A percentile compares a stretch with the other conserved stretches of the same genome.
These are phyloP conservation scores for Actinopyga echinites DNA, from an alignment of 53 echinoderm and acorn worm species.

Conservation along the genomic window DNA sequence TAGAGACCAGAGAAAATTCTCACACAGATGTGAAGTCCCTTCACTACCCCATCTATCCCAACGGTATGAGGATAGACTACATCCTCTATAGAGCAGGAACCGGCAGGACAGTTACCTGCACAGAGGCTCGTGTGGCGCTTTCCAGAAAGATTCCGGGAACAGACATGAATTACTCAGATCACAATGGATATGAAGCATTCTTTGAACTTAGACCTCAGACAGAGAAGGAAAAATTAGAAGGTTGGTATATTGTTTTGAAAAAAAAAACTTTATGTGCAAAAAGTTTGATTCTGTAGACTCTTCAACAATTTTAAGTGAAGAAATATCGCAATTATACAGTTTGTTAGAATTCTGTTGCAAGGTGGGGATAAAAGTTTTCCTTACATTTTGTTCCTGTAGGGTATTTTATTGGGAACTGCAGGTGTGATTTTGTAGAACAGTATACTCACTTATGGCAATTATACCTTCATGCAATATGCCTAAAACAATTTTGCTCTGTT, in stretches of 20 bases:
- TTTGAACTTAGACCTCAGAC: slow-evolving; percentile 51
- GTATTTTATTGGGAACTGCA: too few species aligned
- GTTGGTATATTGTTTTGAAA: background rate
- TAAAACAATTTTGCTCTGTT: too few species aligned
- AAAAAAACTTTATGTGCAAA: too few species aligned
- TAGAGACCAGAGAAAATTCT: slow-evolving; percentile 44
- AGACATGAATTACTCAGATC: slow-evolving; percentile 78
- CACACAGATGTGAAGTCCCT: slow-evolving; percentile 1
- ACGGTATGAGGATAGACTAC: slow-evolving; percentile 83
- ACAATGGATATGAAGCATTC: slow-evolving; percentile 71
- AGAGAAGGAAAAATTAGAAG: slow-evolving; percentile 33
- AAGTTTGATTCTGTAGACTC: too few species aligned
- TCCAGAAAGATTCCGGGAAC: slow-evolving; percentile 69
- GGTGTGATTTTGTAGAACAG: too few species aligned
- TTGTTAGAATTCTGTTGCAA: too few species aligned
- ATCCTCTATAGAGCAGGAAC: slow-evolving; percentile 59
- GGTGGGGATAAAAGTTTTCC: too few species aligned
- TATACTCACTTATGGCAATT: too few species aligned
- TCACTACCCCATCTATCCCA: slow-evolving; percentile 39
- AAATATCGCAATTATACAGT: too few species aligned
- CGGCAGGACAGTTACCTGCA: slow-evolving; percentile 48
- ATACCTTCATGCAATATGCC: too few species aligned
- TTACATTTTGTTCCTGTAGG: too few species aligned
- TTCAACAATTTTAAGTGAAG: too few species aligned
- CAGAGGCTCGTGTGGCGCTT: slow-evolving; percentile 57